Conservation (phyloP, 2,113 vertebrate species). For the Amphiprion percula region DNA sequence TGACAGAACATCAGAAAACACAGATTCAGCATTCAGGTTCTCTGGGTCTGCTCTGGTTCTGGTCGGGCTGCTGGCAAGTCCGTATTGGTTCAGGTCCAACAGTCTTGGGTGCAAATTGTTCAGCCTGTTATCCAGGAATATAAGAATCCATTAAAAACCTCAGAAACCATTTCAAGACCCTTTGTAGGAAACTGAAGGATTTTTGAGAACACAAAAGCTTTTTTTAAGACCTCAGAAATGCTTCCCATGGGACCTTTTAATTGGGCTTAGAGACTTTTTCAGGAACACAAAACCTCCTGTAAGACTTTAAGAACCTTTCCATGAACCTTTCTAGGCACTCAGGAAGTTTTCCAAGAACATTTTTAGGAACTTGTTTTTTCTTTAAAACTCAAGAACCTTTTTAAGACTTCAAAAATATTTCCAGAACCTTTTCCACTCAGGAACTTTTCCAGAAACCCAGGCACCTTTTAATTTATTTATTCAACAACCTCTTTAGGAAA, state of each 20-base stretch:
- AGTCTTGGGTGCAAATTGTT: background rate
- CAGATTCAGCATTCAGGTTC: constrained; percentile 12
- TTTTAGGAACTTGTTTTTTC: background rate
- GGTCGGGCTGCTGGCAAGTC: constrained; percentile 1
- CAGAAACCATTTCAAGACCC: background rate
- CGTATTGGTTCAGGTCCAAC: background rate
- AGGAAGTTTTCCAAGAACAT: background rate
- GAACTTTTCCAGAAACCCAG: background rate
- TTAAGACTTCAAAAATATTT: no score
- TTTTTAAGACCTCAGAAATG: no score
- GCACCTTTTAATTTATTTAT: background rate
- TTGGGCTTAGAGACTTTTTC: background rate
- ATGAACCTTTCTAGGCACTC: constrained; percentile 23
- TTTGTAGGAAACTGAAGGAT: background rate
- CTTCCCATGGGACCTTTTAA: no score
- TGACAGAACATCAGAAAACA: constrained; percentile 12
- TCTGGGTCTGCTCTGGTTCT: constrained; percentile 9
- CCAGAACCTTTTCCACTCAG: no score
- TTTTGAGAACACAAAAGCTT: background rate
- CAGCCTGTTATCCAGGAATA: background rate
- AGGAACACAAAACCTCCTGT: background rate
- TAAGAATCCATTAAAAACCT: background rate
- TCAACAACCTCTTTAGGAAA: no score
- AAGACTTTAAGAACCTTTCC: background rate
- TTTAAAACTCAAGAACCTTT: no score